These are phyloP conservation scores for Seriola aureovittata DNA, from an alignment of 2,113 vertebrate genomes.

Conservation along the genomic window DNA sequence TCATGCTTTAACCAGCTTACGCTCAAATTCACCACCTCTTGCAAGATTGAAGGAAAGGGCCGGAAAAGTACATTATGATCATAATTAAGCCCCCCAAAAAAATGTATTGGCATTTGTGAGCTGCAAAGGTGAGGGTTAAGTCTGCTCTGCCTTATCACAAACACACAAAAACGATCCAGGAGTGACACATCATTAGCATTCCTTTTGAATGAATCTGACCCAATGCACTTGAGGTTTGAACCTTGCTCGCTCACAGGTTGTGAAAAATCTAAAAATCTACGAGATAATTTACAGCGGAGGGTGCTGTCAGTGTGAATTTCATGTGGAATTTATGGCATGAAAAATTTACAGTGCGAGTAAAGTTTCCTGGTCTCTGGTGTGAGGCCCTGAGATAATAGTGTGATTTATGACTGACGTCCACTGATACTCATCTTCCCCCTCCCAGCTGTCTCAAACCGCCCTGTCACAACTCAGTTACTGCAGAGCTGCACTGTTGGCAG, in stretches of 20 bases:
- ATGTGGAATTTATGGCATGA: slow-evolving; percentile 55
- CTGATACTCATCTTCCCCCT: neutral
- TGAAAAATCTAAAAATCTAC: slow-evolving; percentile 36
- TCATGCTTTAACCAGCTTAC: slow-evolving; percentile 77
- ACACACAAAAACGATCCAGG: neutral
- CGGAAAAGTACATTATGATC: neutral
- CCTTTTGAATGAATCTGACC: slow-evolving; percentile 1
- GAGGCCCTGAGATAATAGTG: slow-evolving; percentile 34
- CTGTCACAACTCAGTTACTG: slow-evolving; percentile 39
- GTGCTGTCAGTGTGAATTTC: slow-evolving; percentile 33
- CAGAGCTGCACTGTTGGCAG: slow-evolving; percentile 15
- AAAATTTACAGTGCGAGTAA: slow-evolving; percentile 40
- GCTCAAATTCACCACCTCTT: slow-evolving; percentile 51
- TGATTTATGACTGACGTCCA: slow-evolving; percentile 55
- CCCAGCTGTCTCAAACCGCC: slow-evolving; percentile 56
- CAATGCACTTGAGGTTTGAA: slow-evolving; percentile 1
- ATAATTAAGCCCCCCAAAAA: slow-evolving; percentile 9
- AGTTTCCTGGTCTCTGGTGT: slow-evolving; percentile 26
- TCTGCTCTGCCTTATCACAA: neutral
- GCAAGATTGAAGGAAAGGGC: slow-evolving; percentile 19
- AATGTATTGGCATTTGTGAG: neutral
- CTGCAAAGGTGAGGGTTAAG: neutral
- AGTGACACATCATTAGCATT: neutral
- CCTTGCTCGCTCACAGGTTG: neutral
- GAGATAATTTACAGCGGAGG: slow-evolving; percentile 42